phyloP scores from a whole-genome alignment of 30 jellyfish, hydroid and myxozoan genomes.

The Aurelia coerulea region DNA sequence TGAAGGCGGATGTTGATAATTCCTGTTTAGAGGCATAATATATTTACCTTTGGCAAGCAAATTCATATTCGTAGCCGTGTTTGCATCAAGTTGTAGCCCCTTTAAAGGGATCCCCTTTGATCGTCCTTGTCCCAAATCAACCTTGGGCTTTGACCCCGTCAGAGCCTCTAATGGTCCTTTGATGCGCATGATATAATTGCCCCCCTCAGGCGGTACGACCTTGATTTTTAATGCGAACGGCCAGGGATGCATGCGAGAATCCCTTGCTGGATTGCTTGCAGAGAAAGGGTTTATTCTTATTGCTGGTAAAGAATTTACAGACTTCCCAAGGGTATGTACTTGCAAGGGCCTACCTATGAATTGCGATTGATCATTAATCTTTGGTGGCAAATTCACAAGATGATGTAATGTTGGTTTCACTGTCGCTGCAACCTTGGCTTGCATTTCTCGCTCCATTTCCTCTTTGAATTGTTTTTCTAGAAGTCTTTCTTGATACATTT shows the following conservation, averaged over 20 bases:
- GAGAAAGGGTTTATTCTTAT: conserved; percentile 38
- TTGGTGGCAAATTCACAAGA: not conserved
- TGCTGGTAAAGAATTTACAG: conserved; percentile 35
- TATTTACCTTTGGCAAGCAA: conserved; percentile 6
- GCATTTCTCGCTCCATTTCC: conserved; percentile 10
- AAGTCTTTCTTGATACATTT: conserved; percentile 12
- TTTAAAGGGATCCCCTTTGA: conserved; percentile 15
- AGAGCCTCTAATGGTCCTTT: conserved; percentile 88
- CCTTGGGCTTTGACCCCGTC: conserved; percentile 28
- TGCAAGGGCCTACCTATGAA: not conserved
- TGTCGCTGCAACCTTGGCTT: not conserved
- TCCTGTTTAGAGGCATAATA: conserved; percentile 68
- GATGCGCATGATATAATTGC: conserved; percentile 91
- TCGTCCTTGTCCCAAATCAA: conserved; percentile 53
- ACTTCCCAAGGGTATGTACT: not conserved
- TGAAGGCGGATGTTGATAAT: conserved; percentile 56
- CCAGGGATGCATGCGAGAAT: conserved; percentile 68
- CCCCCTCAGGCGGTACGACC: conserved; percentile 81
- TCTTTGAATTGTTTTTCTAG: conserved; percentile 15
- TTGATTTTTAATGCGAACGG: conserved; percentile 77
- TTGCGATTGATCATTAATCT: not conserved
- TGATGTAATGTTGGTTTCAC: conserved; percentile 6
- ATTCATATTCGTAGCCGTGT: not conserved
- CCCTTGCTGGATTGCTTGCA: conserved; percentile 7
- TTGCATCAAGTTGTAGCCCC: not conserved